These are phyloP conservation scores for Streptopelia turtur DNA, from an alignment of 2,797 vertebrate genomes.

Conservation along the genomic window DNA sequence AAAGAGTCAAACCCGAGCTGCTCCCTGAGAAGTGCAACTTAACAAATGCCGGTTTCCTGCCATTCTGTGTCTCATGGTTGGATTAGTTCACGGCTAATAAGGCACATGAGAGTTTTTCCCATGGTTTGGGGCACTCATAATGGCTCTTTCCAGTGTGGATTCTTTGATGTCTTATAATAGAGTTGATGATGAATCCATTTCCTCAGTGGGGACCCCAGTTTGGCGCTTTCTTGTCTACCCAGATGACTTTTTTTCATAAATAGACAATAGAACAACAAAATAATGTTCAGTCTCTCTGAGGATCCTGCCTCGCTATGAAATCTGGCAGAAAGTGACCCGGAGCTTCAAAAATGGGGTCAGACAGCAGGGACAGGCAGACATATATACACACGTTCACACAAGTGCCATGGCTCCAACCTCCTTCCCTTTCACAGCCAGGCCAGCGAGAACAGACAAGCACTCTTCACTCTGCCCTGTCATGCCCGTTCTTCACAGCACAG, in stretches of 20 bases:
- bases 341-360: not conserved
- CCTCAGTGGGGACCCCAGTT: not conserved
- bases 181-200: slow-evolving; percentile 18
- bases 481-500: not conserved
- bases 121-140: not conserved
- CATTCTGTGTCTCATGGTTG: not conserved
- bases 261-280: not conserved
- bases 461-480: not conserved
- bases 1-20: not conserved
- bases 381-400: fast-evolving
- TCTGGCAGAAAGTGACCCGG: not conserved
- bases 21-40: not conserved
- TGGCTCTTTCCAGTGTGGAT: not conserved
- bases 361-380: not conserved
- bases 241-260: slow-evolving; percentile 12
- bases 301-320: not conserved
- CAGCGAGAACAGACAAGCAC: fast-evolving
- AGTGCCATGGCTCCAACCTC: not conserved
- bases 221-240: not conserved
- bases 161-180: slow-evolving; percentile 17
- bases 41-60: not conserved
- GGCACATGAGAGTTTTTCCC: slow-evolving; percentile 16
- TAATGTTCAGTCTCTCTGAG: not conserved
- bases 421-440: not conserved
- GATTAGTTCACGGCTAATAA: not conserved